Base-by-base conservation (phyloP, 1,140 invertebrate genomes). In the Neomicropteryx cornuta region DNA sequence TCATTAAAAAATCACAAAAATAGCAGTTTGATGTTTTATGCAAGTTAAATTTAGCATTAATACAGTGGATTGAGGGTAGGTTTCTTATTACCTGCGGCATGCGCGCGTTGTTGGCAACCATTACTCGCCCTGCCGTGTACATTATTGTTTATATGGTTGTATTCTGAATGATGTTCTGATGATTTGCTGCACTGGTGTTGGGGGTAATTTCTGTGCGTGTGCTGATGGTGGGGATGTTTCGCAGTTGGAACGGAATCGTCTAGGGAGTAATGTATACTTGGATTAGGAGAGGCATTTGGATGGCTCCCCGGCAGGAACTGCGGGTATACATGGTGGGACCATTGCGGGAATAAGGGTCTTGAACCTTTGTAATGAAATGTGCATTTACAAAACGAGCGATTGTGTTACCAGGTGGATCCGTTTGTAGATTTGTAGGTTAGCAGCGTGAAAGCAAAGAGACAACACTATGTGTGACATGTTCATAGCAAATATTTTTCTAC, bases 291-390 rank as follows among this genome's bases (percentile, higher is more conserved):
- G 48, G 75, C 72, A 62, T 79, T 79, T 46, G 83, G 82, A 68
- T 87, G 83, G 63, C 81, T 80, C 61, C 83, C 83, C 48, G 86
- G 84, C 62, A 89, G 75, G 72, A 88, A 89, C 76, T 89, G 86
- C 47, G 86, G 85, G 66, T 88, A 88, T 53, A 89, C 85, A 70
- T 89, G 85, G 68, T 89, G 85, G 50, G 85, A 88, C 86, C 87
- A 89, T 70, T 89, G 85, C 50, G 86, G 85, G 63, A 89, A 90
- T 56, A 88, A 72, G 51, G 87, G 86, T 58, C 84, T 74, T 42
- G 70, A 60, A 36, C 62, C 63, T 56, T 48, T 38, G 39, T 23
- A 22, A 21, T 13, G 6, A 18, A 35, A 40, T 33, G n/a, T n/a
- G n/a, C n/a, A n/a, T n/a, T n/a, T n/a, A n/a, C n/a, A n/a, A n/a